These are phyloP conservation scores for Dinoponera quadriceps DNA, from an alignment of 1,140 invertebrate genomes.

Conservation along the genomic window DNA sequence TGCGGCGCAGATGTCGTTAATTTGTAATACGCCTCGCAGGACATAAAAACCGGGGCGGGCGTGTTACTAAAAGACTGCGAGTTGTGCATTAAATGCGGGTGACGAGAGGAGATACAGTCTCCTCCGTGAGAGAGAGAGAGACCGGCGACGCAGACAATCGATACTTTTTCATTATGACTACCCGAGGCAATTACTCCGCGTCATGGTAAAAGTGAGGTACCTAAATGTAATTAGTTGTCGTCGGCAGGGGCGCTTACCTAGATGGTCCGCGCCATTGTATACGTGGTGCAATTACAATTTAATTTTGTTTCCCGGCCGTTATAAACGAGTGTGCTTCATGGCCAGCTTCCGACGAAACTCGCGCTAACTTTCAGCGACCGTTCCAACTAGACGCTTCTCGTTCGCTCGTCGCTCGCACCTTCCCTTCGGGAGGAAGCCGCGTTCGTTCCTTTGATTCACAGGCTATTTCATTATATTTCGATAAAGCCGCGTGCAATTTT, in stretches of 20 bases:
- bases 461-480: constrained; percentile 77
- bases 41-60: constrained; percentile 40
- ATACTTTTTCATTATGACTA: constrained; percentile 76
- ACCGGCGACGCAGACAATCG: constrained; percentile 62
- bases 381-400: constrained; percentile 57
- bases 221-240: constrained; percentile 79
- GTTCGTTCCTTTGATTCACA: constrained; percentile 67
- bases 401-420: too few relatives aligned
- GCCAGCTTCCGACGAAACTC: constrained; percentile 66
- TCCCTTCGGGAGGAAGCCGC: background rate
- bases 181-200: constrained; percentile 72
- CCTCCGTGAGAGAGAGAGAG: constrained; percentile 25
- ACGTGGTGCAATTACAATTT: constrained; percentile 78
- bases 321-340: constrained; percentile 77
- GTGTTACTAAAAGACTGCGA: constrained; percentile 54
- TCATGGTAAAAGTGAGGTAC: constrained; percentile 74
- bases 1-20: constrained; percentile 41
- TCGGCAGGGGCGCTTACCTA: constrained; percentile 74
- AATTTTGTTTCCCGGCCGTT: constrained; percentile 75
- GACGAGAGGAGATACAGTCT: constrained; percentile 27
- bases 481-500: constrained; percentile 66
- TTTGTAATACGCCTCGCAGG: constrained; percentile 44
- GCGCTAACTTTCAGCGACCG: constrained; percentile 66
- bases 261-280: constrained; percentile 70
- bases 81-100: constrained; percentile 52